Evolutionary conservation across 2,113 vertebrate species (phyloP).

Genomic region (Crotophaga sulcirostris): DNA sequence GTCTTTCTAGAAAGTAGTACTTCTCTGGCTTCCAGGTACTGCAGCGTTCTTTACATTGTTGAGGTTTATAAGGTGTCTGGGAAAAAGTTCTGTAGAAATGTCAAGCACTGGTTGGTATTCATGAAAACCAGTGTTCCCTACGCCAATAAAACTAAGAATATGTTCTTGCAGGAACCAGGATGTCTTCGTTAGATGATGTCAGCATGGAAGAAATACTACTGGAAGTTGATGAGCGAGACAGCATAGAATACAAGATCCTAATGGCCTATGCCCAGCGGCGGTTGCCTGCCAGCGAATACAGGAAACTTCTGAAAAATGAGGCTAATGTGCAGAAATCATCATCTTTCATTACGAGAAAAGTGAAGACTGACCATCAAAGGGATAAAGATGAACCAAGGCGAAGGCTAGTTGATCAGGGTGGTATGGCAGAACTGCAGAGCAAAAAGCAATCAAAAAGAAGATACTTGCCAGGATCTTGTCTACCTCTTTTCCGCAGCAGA

Average conservation of each 20-base stretch:
- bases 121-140: not conserved
- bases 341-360: not conserved
- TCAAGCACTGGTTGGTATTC: not conserved
- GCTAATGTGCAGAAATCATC: not conserved
- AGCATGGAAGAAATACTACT: slow-evolving; percentile 62
- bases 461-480: not conserved
- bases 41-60: not conserved
- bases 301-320: slow-evolving; percentile 8
- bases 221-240: slow-evolving; percentile 50
- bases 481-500: not conserved
- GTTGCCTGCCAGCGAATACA: not conserved
- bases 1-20: not conserved
- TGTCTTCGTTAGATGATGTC: not conserved
- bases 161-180: slow-evolving; percentile 48
- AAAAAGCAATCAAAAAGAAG: not conserved
- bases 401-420: fast-evolving
- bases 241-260: slow-evolving; percentile 68
- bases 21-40: not conserved
- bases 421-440: fast-evolving
- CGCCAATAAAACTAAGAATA: not conserved
- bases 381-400: not conserved
- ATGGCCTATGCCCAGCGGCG: slow-evolving; percentile 53
- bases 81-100: not conserved
- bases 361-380: fast-evolving
- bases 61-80: not conserved